Evolutionary conservation across 2,797 vertebrate genomes (phyloP).

Genomic region (Takifugu rubripes): DNA sequence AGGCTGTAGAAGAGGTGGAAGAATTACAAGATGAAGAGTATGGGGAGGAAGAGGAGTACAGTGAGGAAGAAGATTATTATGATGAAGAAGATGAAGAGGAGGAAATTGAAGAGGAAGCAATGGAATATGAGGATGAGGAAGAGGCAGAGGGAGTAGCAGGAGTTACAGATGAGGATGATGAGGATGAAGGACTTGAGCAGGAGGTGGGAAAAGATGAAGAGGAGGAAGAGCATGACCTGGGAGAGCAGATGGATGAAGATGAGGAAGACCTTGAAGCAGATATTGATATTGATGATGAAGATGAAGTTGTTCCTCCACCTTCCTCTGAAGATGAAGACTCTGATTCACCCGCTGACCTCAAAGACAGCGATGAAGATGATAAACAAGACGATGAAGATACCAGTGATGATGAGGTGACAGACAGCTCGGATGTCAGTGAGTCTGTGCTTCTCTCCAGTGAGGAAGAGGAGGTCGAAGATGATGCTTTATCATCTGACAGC

Average conservation of each 20-base stretch:
- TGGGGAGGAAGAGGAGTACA: neutral
- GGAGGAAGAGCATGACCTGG: neutral
- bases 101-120: neutral
- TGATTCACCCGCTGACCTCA: constrained; percentile 19
- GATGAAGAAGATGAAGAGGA: neutral
- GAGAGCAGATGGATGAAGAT: neutral
- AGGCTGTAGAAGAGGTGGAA: neutral
- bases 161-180: neutral
- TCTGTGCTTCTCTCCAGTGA: constrained; percentile 40
- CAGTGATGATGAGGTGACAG: constrained; percentile 29
- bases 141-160: constrained; percentile 2
- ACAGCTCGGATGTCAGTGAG: constrained; percentile 39
- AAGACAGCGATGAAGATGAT: constrained; percentile 24
- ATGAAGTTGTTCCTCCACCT: constrained; percentile 30
- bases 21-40: neutral
- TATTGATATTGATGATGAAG: neutral
- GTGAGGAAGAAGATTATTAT: neutral
- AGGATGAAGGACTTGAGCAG: neutral
- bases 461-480: constrained; percentile 22
- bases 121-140: neutral
- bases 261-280: constrained; percentile 12
- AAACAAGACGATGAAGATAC: constrained; percentile 19
- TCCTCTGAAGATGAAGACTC: constrained; percentile 50
- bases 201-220: neutral
- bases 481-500: constrained; percentile 13